Percentiles rank a stretch among this genome's conserved stretches.
Conservation (phyloP, 1,140 invertebrate genomes). For the Subanguina moxae region DNA sequence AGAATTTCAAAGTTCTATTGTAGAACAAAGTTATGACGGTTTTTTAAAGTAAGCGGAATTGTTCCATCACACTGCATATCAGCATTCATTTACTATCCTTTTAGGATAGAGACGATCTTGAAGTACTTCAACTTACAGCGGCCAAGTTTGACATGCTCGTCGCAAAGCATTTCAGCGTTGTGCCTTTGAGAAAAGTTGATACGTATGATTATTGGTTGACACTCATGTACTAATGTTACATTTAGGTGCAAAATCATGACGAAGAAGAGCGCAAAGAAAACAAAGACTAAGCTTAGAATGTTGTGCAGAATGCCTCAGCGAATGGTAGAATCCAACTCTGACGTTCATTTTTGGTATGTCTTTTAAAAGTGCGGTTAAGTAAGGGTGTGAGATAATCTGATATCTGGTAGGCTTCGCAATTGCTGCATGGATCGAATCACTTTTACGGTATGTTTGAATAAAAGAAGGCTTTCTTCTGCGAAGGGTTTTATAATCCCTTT, state of each 20-base stretch:
- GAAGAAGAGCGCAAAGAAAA: not conserved
- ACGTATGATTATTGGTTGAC: slow-evolving; percentile 4
- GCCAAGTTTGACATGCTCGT: slow-evolving; percentile 23
- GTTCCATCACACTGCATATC: not conserved
- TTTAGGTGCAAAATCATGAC: slow-evolving; percentile 10
- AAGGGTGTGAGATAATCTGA: no score
- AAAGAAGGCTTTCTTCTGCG: not conserved
- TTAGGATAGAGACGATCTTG: slow-evolving; percentile 13
- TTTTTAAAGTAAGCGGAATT: not conserved
- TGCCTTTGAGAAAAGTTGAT: slow-evolving; percentile 8
- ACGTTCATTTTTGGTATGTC: slow-evolving; percentile 8
- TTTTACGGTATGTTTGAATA: slow-evolving; percentile 9
- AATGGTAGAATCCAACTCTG: slow-evolving; percentile 17
- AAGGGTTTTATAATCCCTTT: not conserved
- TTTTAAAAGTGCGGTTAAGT: no score
- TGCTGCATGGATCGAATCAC: slow-evolving; percentile 23
- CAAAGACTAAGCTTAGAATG: not conserved
- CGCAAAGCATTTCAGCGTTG: slow-evolving; percentile 12
- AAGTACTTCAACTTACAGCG: slow-evolving; percentile 12
- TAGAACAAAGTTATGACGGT: no score
- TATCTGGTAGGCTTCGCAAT: slow-evolving; percentile 10
- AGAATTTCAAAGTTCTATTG: no score
- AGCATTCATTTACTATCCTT: slow-evolving; percentile 5
- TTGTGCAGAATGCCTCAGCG: not conserved
- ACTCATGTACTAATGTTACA: not conserved